phyloP scores from a whole-genome alignment of 2,888 invertebrate species.

The Trichacis sp. region DNA sequence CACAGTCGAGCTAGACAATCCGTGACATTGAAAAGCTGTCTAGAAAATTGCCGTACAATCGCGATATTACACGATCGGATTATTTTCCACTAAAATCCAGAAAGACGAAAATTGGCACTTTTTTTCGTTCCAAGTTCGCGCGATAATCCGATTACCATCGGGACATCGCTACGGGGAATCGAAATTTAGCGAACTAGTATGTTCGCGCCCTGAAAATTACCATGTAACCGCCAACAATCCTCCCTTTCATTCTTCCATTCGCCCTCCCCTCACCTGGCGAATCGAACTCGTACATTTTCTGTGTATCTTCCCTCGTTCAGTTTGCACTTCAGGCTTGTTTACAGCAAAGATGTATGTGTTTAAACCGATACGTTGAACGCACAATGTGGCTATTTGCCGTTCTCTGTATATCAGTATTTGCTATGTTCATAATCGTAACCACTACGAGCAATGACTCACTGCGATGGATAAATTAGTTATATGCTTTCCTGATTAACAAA shows the following conservation, averaged over 20 bases:
- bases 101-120: too few species aligned
- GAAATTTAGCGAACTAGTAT: too few species aligned
- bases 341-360: conserved; percentile 16
- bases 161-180: too few species aligned
- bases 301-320: conserved; percentile 13
- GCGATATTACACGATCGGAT: too few species aligned
- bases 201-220: not conserved
- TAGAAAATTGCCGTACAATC: too few species aligned
- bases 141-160: too few species aligned
- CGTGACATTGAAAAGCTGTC: too few species aligned
- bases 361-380: conserved; percentile 11
- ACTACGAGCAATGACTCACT: conserved; percentile 10
- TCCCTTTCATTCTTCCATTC: not conserved
- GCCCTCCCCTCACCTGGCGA: conserved; percentile 1
- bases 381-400: conserved; percentile 5
- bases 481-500: conserved; percentile 20
- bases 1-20: too few species aligned
- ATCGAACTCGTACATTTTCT: conserved; percentile 14
- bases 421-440: conserved; percentile 19
- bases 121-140: too few species aligned
- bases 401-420: conserved; percentile 14
- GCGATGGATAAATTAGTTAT: conserved; percentile 5
- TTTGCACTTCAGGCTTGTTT: conserved; percentile 18
- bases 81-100: too few species aligned
- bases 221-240: conserved; percentile 11